Percentiles rank a stretch among this genome's conserved stretches.
These are phyloP conservation scores for Latrodectus geometricus DNA, from an alignment of 1,140 invertebrate species.

Conservation along the genomic window DNA sequence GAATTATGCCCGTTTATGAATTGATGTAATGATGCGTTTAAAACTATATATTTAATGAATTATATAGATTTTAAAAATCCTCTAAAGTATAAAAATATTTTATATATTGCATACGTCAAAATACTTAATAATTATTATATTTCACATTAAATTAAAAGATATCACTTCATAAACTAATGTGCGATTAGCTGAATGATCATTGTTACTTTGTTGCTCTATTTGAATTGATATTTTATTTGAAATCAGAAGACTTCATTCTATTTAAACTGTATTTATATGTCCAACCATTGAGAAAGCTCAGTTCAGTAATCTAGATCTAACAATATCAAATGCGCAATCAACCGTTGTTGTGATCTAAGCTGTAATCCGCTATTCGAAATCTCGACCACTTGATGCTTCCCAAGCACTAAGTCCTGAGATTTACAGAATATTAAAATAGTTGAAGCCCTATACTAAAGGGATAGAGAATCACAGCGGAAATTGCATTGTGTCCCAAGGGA, in stretches of 20 bases:
- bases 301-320: neutral
- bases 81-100: no score
- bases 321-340: slow-evolving; percentile 1
- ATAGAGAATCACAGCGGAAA: slow-evolving; percentile 23
- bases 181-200: no score
- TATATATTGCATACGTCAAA: no score
- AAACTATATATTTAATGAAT: no score
- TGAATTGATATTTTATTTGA: neutral
- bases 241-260: neutral
- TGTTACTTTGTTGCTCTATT: no score
- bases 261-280: neutral
- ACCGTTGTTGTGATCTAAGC: neutral
- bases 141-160: no score
- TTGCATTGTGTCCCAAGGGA: slow-evolving; percentile 2
- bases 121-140: no score
- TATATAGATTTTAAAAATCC: no score
- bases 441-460: neutral
- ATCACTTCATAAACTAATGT: no score
- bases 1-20: no score
- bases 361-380: neutral
- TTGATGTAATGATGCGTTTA: no score
- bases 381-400: neutral
- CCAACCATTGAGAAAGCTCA: neutral
- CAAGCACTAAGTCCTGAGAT: slow-evolving; percentile 18
- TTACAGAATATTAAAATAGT: slow-evolving; percentile 36